Evolutionary conservation across 1,140 invertebrate genomes (phyloP), one percentile per base, ranked within the genome.

Genomic region (Leucophenga varia): DNA sequence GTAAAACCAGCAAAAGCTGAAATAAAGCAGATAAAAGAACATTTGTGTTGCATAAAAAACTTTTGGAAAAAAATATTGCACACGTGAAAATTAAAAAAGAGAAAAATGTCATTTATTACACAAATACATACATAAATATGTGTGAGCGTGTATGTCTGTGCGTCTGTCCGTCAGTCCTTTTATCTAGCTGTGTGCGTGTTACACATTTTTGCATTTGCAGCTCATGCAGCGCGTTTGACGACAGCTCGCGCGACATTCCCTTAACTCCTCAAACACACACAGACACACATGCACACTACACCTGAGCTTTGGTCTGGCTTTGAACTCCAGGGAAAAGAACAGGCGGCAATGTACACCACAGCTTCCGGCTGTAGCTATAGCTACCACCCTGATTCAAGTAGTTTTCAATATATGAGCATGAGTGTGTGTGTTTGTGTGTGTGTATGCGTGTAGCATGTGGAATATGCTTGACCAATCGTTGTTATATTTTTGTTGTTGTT

Each of bases 31-130:
- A n/a, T n/a, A n/a, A n/a, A n/a, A n/a, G n/a, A n/a, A n/a, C n/a
- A n/a, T n/a, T n/a, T n/a, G n/a, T n/a, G n/a, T n/a, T n/a, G n/a
- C n/a, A n/a, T n/a, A 45, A 44, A 49, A 49, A 41, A 37, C 35
- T 6, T n/a, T n/a, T n/a, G n/a, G n/a, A 31, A 35, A 42, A 44
- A 57, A 55, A 59, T 57, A 42, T 36, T 46, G 51, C 17, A 32
- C 43, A 37, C 34, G 19, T 30, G 21, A 38, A 47, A 54, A 52
- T 55, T 47, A 41, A 53, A 51, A 55, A 55, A 54, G 51, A 55
- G 47, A 45, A 41, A 57, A 25, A 47, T 20, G 8, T 44, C 35
- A 52, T 52, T 41, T 55, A 48, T 25, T 25, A 25, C 22, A 25
- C 22, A 25, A 10, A 25, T 10, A 25, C 22, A 25, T 10, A 25